phyloP scores from a whole-genome alignment of 2,113 vertebrate genomes.

The Passer montanus region DNA sequence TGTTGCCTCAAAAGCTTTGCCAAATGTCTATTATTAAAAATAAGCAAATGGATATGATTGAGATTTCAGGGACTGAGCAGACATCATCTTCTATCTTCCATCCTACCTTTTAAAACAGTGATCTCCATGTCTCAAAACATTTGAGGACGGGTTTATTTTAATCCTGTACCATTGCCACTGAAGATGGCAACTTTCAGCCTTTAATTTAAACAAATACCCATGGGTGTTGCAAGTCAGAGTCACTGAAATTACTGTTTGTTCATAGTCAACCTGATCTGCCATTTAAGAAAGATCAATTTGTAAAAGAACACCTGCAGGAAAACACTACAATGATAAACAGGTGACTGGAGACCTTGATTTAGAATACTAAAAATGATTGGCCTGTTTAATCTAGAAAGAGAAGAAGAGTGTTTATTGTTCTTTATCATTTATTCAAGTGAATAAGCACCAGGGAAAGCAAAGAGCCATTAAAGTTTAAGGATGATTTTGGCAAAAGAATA shows the following conservation, averaged over 20 bases:
- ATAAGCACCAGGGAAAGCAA: not conserved
- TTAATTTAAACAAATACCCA: not conserved
- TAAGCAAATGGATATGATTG: not conserved
- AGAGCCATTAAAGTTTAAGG: not conserved
- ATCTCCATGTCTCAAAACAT: not conserved
- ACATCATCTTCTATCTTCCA: not conserved
- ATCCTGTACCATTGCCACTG: not conserved
- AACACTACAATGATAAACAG: not conserved
- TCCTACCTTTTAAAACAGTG: not conserved
- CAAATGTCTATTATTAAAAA: not conserved
- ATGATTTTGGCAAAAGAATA: not conserved
- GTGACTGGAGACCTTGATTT: not conserved
- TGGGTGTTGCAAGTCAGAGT: not conserved
- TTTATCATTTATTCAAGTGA: not conserved
- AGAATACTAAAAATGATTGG: not conserved
- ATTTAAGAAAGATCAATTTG: not conserved
- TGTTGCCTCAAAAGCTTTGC: not conserved
- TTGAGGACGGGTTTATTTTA: not conserved
- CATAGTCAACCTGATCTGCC: not conserved
- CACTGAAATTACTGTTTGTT: not conserved
- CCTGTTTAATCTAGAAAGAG: not conserved
- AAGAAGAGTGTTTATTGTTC: not conserved
- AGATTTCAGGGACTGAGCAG: not conserved
- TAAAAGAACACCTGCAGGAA: not conserved
- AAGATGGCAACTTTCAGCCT: not conserved